Base-by-base conservation (phyloP, 2,888 invertebrate genomes). In the Agrochola lychnidis region DNA sequence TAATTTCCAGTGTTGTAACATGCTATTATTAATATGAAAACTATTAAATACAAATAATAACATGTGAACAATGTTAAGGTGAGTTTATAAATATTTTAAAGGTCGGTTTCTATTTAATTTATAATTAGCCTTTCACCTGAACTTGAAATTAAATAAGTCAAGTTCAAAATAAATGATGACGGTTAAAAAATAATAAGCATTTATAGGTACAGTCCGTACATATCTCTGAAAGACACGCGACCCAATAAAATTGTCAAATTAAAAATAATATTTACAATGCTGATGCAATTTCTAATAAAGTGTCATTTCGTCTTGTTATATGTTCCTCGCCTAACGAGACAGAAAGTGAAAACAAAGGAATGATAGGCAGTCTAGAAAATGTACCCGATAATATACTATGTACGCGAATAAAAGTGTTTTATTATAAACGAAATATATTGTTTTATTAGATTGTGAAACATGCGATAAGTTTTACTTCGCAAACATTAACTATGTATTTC, bases 391-490 rank as follows among this genome's bases (percentile, higher is more conserved):
- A n/a, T 36, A 59, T 30, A 61, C 5, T 51, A 68, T 9, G 22
- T 59, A 51, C 25, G 10, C 45, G 12, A 69, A 83, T 53, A 81
- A 76, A 79, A 76, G 6, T 45, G 19, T 77, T 87, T 69, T 79
- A 79, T 71, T 79, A 73, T 71, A 79, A 75, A 78, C 57, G 63
- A 75, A 78, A 82, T 72, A 79, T 68, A 78, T 30, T 68, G 40
- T 70, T 78, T 76, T 70, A 42, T 53, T 48, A 45, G 10, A 64
- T 86, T 85, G 66, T 57, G 70, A 78, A 81, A 83, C 45, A 72
- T 16, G 57, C 64, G 66, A 85, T 83, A 87, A 56, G n/a, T 51
- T 76, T 79, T 36, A 68, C 59, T 61, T 16, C 42, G 56, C 57
- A 69, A 78, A 78, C 40, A 71, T 73, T 59, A 16, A 12, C 10